Evolutionary conservation across 2,113 vertebrate genomes (phyloP).

Genomic region (Loxodonta africana): DNA sequence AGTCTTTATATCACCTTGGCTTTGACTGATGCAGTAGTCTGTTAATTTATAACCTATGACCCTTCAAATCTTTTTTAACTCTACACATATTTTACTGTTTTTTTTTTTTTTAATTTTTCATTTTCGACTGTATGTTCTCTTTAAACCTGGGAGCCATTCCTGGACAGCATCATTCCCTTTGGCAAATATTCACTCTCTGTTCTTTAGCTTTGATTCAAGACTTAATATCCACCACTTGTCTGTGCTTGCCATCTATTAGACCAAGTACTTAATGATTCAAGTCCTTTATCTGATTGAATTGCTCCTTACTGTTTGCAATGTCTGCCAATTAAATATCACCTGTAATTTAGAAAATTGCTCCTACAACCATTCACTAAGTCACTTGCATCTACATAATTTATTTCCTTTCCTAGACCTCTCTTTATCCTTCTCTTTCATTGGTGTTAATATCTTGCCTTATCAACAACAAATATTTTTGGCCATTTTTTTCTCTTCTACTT

Average conservation of each 20-base stretch:
- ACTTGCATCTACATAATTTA: constrained; percentile 68
- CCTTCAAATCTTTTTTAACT: constrained; percentile 58
- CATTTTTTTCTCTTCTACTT: neutral
- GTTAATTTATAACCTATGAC: constrained; percentile 64
- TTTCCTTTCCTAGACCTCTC: constrained; percentile 57
- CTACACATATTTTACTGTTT: constrained; percentile 5
- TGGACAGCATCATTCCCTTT: constrained; percentile 9
- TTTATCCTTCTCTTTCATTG: constrained; percentile 52
- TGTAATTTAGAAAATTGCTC: constrained; percentile 78
- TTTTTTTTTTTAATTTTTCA: neutral
- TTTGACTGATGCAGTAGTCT: constrained; percentile 57
- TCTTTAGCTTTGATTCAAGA: constrained; percentile 50
- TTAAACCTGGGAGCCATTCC: constrained; percentile 36
- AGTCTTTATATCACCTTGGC: constrained; percentile 56
- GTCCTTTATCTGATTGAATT: constrained; percentile 61
- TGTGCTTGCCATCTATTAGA: constrained; percentile 62
- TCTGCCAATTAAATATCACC: constrained; percentile 78
- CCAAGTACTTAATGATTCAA: constrained; percentile 74
- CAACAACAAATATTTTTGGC: neutral
- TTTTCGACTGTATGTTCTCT: neutral
- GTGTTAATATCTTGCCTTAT: constrained; percentile 27
- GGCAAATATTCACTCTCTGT: constrained; percentile 19
- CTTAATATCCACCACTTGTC: constrained; percentile 68
- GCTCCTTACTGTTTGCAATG: constrained; percentile 72
- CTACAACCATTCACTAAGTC: constrained; percentile 28